Evolutionary conservation across 1,140 invertebrate species (phyloP).

Genomic region (Pseudachorutes palmiensis): DNA sequence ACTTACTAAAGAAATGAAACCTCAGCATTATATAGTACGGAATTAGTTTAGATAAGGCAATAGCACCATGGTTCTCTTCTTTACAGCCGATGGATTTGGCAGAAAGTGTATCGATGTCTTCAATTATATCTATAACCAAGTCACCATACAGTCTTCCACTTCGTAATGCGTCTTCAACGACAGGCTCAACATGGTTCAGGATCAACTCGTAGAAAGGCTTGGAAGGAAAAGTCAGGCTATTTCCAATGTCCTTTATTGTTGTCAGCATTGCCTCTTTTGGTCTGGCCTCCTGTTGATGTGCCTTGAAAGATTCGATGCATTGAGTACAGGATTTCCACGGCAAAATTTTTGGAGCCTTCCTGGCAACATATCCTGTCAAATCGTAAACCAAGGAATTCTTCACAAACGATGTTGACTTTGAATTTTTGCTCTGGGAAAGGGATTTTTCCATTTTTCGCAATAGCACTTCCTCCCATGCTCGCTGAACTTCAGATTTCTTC

Average conservation of each 20-base stretch:
- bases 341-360: background rate
- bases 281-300: too few relatives aligned
- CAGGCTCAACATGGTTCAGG: background rate
- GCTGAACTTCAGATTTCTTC: background rate
- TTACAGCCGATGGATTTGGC: background rate
- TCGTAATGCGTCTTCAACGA: background rate
- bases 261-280: background rate
- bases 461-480: background rate
- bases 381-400: background rate
- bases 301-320: background rate
- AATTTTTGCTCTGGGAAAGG: background rate
- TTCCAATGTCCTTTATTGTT: background rate
- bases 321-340: background rate
- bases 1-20: background rate
- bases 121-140: background rate
- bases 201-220: background rate
- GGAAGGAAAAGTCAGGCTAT: background rate
- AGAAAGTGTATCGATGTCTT: background rate
- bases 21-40: background rate
- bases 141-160: background rate
- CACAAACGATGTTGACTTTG: background rate
- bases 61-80: background rate
- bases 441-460: background rate
- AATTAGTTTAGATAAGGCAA: background rate
- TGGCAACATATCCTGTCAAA: background rate